phyloP scores from a whole-genome alignment of 2,888 invertebrate genomes.

The Acleris literana region DNA sequence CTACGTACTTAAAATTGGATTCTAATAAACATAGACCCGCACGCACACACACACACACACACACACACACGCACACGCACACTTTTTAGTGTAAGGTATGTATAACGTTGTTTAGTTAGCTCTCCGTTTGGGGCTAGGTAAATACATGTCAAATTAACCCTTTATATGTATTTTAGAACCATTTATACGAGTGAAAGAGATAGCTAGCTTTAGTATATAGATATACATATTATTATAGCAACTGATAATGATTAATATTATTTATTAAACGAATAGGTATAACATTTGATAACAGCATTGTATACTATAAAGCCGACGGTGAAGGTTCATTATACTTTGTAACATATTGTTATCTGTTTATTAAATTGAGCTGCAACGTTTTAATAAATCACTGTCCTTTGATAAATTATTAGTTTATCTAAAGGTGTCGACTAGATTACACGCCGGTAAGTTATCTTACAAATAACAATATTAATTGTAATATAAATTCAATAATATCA shows the following conservation, averaged over 20 bases:
- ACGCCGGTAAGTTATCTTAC: conserved; percentile 52
- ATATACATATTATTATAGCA: not conserved
- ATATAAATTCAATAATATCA: conserved; percentile 11
- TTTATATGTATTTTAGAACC: too few species aligned
- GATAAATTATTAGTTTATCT: conserved; percentile 57
- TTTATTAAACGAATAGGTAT: not conserved
- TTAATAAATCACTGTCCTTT: conserved; percentile 47
- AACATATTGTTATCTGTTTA: conserved; percentile 15
- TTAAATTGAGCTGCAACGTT: conserved; percentile 39
- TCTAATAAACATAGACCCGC: too few species aligned
- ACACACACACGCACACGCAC: too few species aligned
- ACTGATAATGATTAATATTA: not conserved
- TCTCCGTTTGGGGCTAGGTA: too few species aligned
- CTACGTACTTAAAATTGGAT: too few species aligned
- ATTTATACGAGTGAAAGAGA: too few species aligned
- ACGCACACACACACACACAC: too few species aligned
- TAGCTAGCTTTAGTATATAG: too few species aligned
- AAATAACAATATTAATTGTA: conserved; percentile 25
- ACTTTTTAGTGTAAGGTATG: too few species aligned
- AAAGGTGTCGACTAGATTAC: conserved; percentile 48
- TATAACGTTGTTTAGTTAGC: too few species aligned
- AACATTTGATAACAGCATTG: not conserved
- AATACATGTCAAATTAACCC: too few species aligned
- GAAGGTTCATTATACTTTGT: not conserved
- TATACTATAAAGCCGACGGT: not conserved